Evolutionary conservation across 2,888 invertebrate species (phyloP).

Genomic region (Nycteola revayana): DNA sequence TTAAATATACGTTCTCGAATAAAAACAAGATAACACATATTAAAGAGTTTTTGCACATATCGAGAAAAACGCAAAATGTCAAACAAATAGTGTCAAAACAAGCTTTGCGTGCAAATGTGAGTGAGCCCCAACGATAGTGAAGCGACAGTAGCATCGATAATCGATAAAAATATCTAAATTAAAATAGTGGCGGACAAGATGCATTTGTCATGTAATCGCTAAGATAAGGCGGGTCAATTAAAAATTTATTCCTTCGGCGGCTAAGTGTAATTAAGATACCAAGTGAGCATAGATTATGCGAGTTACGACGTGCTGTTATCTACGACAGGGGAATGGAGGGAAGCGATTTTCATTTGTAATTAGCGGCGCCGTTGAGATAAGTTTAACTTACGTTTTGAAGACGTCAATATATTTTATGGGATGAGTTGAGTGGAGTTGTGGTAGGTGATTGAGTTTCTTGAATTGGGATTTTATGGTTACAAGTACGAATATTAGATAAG

Average conservation of each 20-base stretch:
- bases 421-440: conserved; percentile 13
- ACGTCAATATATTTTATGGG: conserved; percentile 32
- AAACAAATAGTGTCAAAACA: conserved; percentile 30
- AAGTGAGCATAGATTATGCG: conserved; percentile 50
- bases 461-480: not conserved
- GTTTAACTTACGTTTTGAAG: conserved; percentile 33
- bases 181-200: conserved; percentile 34
- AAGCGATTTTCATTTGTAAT: conserved; percentile 65
- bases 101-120: conserved; percentile 28
- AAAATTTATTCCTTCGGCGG: conserved; percentile 53
- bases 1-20: too few relatives aligned
- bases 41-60: too few relatives aligned
- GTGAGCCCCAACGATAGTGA: conserved; percentile 22
- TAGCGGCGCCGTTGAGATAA: conserved; percentile 48
- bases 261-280: conserved; percentile 60
- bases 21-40: too few relatives aligned
- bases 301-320: conserved; percentile 50
- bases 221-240: conserved; percentile 54
- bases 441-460: not conserved
- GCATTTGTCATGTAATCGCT: conserved; percentile 52
- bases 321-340: conserved; percentile 46
- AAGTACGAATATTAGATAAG: too few relatives aligned
- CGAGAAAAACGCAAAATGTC: conserved; percentile 24
- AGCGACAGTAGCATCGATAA: conserved; percentile 19
- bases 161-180: conserved; percentile 31